phyloP scores from a whole-genome alignment of 2,113 vertebrate species.

The Nyctereutes procyonoides region DNA sequence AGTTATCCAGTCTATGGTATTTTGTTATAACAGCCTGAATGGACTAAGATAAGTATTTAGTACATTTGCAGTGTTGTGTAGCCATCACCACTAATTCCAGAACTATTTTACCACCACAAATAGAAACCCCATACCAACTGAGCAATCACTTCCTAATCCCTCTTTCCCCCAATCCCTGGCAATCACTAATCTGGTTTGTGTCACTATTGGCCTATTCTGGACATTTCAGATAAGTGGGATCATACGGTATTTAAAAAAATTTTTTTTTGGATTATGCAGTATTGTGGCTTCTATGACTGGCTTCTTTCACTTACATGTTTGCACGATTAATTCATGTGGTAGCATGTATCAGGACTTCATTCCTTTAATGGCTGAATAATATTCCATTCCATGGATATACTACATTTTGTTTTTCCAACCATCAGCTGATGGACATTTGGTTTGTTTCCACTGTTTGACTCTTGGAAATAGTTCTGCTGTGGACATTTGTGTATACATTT shows the following conservation, averaged over 20 bases:
- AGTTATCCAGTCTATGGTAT: not conserved
- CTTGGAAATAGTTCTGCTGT: not conserved
- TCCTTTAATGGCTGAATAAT: not conserved
- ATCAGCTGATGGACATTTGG: not conserved
- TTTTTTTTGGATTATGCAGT: not conserved
- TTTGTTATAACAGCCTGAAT: not conserved
- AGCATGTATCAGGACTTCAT: not conserved
- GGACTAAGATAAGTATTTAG: not conserved
- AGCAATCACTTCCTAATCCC: not conserved
- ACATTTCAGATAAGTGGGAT: not conserved
- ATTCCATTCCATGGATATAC: not conserved
- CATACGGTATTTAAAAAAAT: not conserved
- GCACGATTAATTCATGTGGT: not conserved
- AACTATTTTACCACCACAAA: not conserved
- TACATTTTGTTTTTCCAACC: constrained; percentile 2
- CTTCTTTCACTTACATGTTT: constrained; percentile 23
- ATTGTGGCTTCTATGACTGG: not conserved
- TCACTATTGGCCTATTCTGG: not conserved
- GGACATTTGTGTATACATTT: not conserved
- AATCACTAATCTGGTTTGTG: not conserved
- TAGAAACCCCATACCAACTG: not conserved
- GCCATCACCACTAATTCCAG: not conserved
- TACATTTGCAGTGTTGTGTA: not conserved
- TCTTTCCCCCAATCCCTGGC: not conserved
- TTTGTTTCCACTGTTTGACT: not conserved